Conservation (phyloP, 2,888 invertebrate species). For the Volucella inanis region DNA sequence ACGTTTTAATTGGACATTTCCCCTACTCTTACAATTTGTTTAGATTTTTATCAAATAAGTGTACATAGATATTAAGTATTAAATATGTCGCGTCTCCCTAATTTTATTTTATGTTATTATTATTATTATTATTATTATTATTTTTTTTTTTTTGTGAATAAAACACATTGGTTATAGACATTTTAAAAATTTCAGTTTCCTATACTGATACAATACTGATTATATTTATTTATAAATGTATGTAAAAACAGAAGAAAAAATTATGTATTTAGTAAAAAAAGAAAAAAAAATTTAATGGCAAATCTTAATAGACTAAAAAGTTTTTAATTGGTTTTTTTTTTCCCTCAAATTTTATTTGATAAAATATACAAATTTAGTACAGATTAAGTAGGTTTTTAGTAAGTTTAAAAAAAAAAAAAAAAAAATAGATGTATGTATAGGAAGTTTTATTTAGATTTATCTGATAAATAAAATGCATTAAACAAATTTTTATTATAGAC, state of each 20-base stretch:
- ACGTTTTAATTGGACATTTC: slow-evolving; percentile 44
- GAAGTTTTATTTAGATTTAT: slow-evolving; percentile 54
- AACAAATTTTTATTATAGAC: slow-evolving; percentile 51
- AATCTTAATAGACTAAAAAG: slow-evolving; percentile 49
- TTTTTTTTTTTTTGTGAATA: background rate
- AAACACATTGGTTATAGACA: background rate
- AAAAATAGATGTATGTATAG: slow-evolving; percentile 20
- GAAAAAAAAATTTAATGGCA: slow-evolving; percentile 33
- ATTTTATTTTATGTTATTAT: slow-evolving; percentile 5
- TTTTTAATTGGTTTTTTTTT: slow-evolving; percentile 30
- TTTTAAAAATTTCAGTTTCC: slow-evolving; percentile 7
- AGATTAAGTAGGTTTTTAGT: slow-evolving; percentile 48
- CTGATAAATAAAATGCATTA: slow-evolving; percentile 36
- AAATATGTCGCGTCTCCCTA: slow-evolving; percentile 27
- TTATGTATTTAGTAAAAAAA: slow-evolving; percentile 34
- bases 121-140: too few relatives aligned
- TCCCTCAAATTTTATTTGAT: slow-evolving; percentile 2
- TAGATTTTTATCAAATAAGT: slow-evolving; percentile 19
- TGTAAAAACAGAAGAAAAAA: background rate
- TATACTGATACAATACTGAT: slow-evolving; percentile 19
- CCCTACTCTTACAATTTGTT: slow-evolving; percentile 16
- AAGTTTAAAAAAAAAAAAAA: slow-evolving; percentile 52
- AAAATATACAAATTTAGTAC: slow-evolving; percentile 42
- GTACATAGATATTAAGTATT: slow-evolving; percentile 65
- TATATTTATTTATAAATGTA: slow-evolving; percentile 62